Evolutionary conservation across 2,888 invertebrate genomes (phyloP), one percentile per base, ranked within the genome.

Genomic region (Octonoba sinensis): DNA sequence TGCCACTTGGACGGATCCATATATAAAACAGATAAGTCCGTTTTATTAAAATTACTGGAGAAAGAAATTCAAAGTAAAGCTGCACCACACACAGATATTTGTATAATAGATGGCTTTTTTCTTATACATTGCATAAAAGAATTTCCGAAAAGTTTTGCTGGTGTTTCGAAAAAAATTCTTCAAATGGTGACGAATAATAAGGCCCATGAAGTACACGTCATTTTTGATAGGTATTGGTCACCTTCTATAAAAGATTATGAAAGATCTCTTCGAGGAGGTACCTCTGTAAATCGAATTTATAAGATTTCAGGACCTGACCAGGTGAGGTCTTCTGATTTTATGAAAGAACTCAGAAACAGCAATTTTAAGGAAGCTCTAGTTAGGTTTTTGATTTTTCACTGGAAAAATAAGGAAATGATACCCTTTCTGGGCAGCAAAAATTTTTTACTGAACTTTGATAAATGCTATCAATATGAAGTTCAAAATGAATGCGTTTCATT

Each of bases 201-300:
- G 22, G 11, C 18, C 56, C 56, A 56, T 18, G 16, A 56, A 56
- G 22, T n/a, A 16, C 56, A 56, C 8, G 18, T 6, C 2, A 27
- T 27, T n/a, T 56, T 56, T 56, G 16, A 56, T 56, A 56, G n/a
- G 22, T 18, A 56, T 56, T 18, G 56, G 56, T 56, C 56, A 56
- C 18, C 56, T 18, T 56, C 56, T 16, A 56, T 12, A 18, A n/a
- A 18, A 56, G 16, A 56, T 18, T 56, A 56, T 56, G 56, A 56
- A 56, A 56, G 56, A 18, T 56, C 8, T 1, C 20, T 12, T 12
- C 11, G 56, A 56, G 56, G 56, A 1, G 16, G 56, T 16, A 11
- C 1, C 20, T 56, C 56, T 18, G 2, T 8, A 1, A 12, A 18
- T 56, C 56, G 56, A 1, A 27, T 27, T 2, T 56, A 18, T 22